phyloP scores from a whole-genome alignment of 2,113 vertebrate genomes.

The Dasyurus viverrinus region DNA sequence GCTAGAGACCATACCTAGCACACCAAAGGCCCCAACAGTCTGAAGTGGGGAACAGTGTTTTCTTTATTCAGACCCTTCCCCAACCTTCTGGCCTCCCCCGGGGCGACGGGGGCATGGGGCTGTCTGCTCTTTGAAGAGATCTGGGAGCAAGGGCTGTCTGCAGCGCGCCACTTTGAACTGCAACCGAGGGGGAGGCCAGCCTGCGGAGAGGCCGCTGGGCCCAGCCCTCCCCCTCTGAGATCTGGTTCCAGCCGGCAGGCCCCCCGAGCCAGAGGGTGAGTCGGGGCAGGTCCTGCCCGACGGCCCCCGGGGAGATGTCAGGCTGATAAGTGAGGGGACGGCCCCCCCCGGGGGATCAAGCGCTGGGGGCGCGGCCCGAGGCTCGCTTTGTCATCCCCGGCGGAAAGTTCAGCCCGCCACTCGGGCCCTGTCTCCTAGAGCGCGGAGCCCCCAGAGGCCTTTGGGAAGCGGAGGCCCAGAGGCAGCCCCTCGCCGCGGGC shows the following conservation, averaged over 20 bases:
- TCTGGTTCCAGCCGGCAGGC: constrained; percentile 86
- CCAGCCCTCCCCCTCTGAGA: constrained; percentile 64
- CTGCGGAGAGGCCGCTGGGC: constrained; percentile 80
- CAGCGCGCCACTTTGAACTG: constrained; percentile 88
- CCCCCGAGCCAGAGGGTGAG: constrained; percentile 87
- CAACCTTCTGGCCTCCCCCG: constrained; percentile 38
- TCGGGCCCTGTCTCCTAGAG: constrained; percentile 74
- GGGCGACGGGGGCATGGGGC: constrained; percentile 72
- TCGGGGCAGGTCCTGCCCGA: constrained; percentile 83
- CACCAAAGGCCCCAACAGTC: background rate
- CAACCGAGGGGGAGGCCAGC: constrained; percentile 77
- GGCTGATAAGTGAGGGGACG: constrained; percentile 91
- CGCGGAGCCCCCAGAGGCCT: background rate
- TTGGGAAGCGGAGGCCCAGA: background rate
- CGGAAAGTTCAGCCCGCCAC: constrained; percentile 72
- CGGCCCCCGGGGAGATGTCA: constrained; percentile 92
- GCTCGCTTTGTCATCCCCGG: constrained; percentile 53
- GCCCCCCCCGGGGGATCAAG: constrained; percentile 82
- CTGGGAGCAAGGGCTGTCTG: constrained; percentile 77
- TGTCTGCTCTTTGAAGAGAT: constrained; percentile 84
- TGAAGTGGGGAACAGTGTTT: background rate
- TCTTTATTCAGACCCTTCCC: constrained; percentile 9
- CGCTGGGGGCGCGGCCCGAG: constrained; percentile 73
- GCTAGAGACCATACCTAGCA: background rate
- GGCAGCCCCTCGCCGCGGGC: no score